phyloP scores from a whole-genome alignment of 2,797 vertebrate genomes.

The Sebastes elongatus region DNA sequence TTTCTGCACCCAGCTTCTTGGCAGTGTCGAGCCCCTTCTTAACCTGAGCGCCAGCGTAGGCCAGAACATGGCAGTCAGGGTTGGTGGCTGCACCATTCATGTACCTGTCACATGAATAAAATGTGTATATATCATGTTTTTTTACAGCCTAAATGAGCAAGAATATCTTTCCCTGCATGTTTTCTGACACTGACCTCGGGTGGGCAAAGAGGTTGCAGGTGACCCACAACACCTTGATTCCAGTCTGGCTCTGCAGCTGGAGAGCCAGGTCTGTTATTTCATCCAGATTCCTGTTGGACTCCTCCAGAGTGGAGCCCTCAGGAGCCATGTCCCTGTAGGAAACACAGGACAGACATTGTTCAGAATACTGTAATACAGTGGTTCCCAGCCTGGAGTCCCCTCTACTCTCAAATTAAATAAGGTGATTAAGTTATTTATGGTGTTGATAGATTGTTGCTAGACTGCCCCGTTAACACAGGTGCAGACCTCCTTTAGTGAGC shows the following conservation, averaged over 20 bases:
- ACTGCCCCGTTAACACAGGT: no score
- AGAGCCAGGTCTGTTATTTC: constrained; percentile 77
- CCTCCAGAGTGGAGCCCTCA: constrained; percentile 74
- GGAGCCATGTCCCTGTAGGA: constrained; percentile 74
- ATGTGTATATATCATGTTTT: background rate
- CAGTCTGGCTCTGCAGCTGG: constrained; percentile 74
- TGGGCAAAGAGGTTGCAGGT: constrained; percentile 81
- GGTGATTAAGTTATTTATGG: no score
- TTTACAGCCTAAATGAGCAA: background rate
- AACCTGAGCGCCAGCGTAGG: constrained; percentile 75
- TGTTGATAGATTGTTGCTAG: no score
- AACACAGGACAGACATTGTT: background rate
- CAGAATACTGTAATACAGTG: background rate
- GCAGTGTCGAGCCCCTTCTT: constrained; percentile 79
- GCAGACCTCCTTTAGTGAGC: no score
- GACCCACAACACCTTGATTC: constrained; percentile 78
- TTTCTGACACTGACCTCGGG: constrained; percentile 54
- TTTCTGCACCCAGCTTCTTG: constrained; percentile 78
- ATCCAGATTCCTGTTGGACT: constrained; percentile 77
- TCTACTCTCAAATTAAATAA: no score
- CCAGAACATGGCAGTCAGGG: constrained; percentile 77
- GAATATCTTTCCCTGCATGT: rapidly evolving
- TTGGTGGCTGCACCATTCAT: constrained; percentile 80
- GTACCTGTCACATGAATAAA: constrained; percentile 59
- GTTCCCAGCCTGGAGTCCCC: rapidly evolving